phyloP scores from a whole-genome alignment of 1,140 invertebrate species.

The Zaprionus nigranus region DNA sequence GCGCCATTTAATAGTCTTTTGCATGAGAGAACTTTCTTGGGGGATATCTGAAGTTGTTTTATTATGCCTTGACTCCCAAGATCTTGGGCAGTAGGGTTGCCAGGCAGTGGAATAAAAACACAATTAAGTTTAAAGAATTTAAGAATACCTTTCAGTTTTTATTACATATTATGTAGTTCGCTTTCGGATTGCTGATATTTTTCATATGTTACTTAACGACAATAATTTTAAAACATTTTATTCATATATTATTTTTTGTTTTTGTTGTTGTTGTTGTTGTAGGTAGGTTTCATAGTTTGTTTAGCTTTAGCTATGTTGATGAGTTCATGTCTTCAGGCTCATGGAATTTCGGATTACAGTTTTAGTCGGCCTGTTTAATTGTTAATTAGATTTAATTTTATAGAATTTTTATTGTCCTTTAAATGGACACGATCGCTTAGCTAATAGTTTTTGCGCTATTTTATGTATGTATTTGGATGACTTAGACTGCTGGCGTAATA shows the following conservation, averaged over 20 bases:
- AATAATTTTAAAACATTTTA: conserved; percentile 72
- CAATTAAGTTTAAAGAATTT: conserved; percentile 73
- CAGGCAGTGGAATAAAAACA: conserved; percentile 34
- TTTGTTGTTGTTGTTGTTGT: conserved; percentile 41
- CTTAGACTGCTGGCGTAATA: conserved; percentile 44
- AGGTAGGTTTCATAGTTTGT: conserved; percentile 38
- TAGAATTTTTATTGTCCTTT: conserved; percentile 78
- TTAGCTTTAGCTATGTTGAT: conserved; percentile 46
- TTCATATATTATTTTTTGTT: conserved; percentile 31
- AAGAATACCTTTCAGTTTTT: conserved; percentile 79
- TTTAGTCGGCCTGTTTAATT: conserved; percentile 55
- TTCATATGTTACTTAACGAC: conserved; percentile 52
- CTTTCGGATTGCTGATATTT: conserved; percentile 39
- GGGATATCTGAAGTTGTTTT: background rate
- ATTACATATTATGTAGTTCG: conserved; percentile 68
- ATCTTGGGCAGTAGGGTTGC: background rate
- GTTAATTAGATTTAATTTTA: conserved; percentile 46
- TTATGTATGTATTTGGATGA: conserved; percentile 24
- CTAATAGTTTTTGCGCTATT: conserved; percentile 58
- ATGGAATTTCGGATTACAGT: conserved; percentile 31
- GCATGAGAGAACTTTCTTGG: background rate
- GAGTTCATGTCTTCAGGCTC: conserved; percentile 50
- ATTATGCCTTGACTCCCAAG: background rate
- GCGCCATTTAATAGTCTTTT: background rate
- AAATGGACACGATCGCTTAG: conserved; percentile 77